Conservation (phyloP, 2,888 invertebrate genomes). For the Mythimna loreyi region DNA sequence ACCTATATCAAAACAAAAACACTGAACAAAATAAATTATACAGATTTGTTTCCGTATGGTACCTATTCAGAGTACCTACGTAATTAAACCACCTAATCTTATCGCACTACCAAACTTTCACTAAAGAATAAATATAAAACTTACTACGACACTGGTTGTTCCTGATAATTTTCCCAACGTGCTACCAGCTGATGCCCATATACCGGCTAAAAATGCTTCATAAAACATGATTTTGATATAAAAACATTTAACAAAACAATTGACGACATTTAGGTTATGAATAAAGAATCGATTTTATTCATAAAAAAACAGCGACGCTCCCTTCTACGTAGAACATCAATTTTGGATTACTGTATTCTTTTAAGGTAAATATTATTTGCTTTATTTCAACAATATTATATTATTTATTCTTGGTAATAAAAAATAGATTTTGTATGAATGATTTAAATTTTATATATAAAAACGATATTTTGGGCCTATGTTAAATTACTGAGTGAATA, state of each 20-base stretch:
- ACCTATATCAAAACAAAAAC: slow-evolving; percentile 26
- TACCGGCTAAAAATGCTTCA: slow-evolving; percentile 91
- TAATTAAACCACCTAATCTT: slow-evolving; percentile 18
- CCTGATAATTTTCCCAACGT: slow-evolving; percentile 92
- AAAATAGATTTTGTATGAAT: background rate
- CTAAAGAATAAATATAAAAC: slow-evolving; percentile 58
- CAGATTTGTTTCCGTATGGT: background rate
- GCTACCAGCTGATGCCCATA: slow-evolving; percentile 92
- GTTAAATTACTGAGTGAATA: background rate
- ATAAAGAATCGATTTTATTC: slow-evolving; percentile 57
- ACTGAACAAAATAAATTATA: background rate
- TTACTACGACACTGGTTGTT: slow-evolving; percentile 78
- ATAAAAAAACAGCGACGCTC: slow-evolving; percentile 39
- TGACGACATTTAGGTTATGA: slow-evolving; percentile 54
- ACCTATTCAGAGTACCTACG: background rate
- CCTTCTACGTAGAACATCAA: slow-evolving; percentile 18
- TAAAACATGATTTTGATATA: slow-evolving; percentile 78
- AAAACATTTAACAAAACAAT: slow-evolving; percentile 54
- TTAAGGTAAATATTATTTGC: background rate
- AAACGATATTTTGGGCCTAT: background rate
- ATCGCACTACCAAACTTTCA: slow-evolving; percentile 46
- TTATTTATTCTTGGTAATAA: background rate
- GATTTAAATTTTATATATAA: background rate
- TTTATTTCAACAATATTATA: background rate
- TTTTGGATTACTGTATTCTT: background rate